Conservation (phyloP, 2,797 vertebrate species). For the Schizothorax lantsangensis region DNA sequence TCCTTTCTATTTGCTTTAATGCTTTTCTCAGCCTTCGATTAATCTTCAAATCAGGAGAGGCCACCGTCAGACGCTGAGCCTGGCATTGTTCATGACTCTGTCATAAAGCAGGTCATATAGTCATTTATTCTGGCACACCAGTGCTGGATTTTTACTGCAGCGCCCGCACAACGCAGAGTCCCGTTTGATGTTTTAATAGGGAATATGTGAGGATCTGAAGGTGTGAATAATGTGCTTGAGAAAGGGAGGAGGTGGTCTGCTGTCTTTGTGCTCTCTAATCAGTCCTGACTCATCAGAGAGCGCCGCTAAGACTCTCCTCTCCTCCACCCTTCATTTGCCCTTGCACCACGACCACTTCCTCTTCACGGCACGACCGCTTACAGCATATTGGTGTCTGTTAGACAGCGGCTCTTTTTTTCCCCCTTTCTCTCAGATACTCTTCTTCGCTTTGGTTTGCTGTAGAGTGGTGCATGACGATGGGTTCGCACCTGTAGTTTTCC, state of each 20-base stretch:
- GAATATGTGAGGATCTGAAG: slow-evolving; percentile 56
- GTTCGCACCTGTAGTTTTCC: slow-evolving; percentile 79
- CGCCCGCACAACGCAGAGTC: slow-evolving; percentile 56
- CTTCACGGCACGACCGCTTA: slow-evolving; percentile 60
- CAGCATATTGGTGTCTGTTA: slow-evolving; percentile 65
- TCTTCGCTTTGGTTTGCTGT: slow-evolving; percentile 12
- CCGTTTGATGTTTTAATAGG: slow-evolving; percentile 71
- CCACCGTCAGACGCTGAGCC: slow-evolving; percentile 42
- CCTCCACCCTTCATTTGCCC: slow-evolving; percentile 74
- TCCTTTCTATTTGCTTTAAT: slow-evolving; percentile 1
- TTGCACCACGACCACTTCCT: slow-evolving; percentile 68
- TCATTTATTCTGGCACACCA: slow-evolving; percentile 23
- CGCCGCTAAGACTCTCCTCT: slow-evolving; percentile 50
- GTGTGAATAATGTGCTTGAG: slow-evolving; percentile 65
- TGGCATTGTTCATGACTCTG: slow-evolving; percentile 49
- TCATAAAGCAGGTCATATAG: slow-evolving; percentile 57
- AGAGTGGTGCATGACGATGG: slow-evolving; percentile 76
- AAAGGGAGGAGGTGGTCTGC: slow-evolving; percentile 66
- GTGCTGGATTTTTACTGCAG: slow-evolving; percentile 35
- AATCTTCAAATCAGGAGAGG: slow-evolving; percentile 25
- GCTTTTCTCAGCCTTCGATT: slow-evolving; percentile 2
- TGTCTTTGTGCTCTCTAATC: slow-evolving; percentile 67
- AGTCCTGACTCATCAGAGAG: slow-evolving; percentile 61
- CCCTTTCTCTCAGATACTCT: slow-evolving; percentile 60
- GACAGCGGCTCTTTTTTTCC: slow-evolving; percentile 66